These are phyloP conservation scores for Tribolium freemani DNA, from an alignment of 2,888 invertebrate genomes.

Conservation along the genomic window DNA sequence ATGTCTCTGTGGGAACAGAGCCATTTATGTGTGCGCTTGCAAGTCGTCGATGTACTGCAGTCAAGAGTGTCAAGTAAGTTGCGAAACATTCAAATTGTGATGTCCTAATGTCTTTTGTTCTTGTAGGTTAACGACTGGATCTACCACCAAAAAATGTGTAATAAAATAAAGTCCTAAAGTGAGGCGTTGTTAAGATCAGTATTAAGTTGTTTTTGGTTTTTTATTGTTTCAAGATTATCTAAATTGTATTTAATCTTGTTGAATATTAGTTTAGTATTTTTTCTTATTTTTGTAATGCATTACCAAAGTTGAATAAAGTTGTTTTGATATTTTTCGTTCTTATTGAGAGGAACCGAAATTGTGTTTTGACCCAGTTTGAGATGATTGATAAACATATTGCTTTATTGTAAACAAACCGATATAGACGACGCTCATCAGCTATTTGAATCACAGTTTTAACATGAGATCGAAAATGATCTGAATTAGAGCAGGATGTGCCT, in stretches of 20 bases:
- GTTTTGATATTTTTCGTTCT: neutral
- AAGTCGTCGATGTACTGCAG: conserved; percentile 18
- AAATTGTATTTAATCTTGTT: neutral
- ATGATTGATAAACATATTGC: too few species aligned
- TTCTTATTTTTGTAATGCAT: neutral
- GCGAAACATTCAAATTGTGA: neutral
- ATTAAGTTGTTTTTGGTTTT: neutral
- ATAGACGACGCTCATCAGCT: too few species aligned
- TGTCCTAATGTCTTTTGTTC: neutral
- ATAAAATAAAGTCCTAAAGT: conserved; percentile 10
- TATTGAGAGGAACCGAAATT: too few species aligned
- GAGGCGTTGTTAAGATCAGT: neutral
- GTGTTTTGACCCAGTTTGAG: too few species aligned
- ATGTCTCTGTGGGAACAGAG: conserved; percentile 23
- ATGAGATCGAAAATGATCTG: too few species aligned
- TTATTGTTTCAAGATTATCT: neutral
- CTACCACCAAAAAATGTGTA: conserved; percentile 8
- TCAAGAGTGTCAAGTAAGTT: conserved; percentile 21
- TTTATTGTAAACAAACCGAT: too few species aligned
- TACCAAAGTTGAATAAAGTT: neutral
- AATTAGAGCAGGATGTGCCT: too few species aligned
- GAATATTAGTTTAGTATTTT: neutral
- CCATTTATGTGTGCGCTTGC: conserved; percentile 20
- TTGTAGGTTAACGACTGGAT: conserved; percentile 19
- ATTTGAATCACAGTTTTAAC: too few species aligned